Evolutionary conservation across 30 jellyfish, hydroid and myxozoan species (phyloP), one percentile per base, ranked within the genome.

Genomic region (Aurelia aurita complex sp. Pacific): DNA sequence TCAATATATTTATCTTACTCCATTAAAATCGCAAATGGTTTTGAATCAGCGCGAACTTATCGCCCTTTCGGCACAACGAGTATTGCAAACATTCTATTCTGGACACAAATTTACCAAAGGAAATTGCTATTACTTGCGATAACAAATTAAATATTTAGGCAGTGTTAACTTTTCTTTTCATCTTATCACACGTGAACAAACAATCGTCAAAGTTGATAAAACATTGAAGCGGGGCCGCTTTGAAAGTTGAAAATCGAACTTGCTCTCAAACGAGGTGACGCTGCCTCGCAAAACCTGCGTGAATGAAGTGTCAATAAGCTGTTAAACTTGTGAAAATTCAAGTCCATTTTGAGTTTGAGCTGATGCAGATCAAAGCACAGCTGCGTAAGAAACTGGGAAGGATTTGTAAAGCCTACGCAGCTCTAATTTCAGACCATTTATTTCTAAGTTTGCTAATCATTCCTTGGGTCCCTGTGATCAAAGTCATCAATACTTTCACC

Each of bases 21-120:
- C 85, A 83, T 83, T 83, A 70, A 68, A 83, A 83, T 62, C 83
- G 64, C 83, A 72, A 62, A 83, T 83, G 76, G 63, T 83, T 73
- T 83, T 83, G 85, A 83, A 68, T 83, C 73, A 69, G 63, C 74
- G 75, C 19, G 69, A 67, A 70, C 76, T 83, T 83, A 70, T 83
- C 92, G 83, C 69, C 57, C 80, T 83, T 59, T 83, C 85, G 85
- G 92, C 66, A 83, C 63, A 76, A 83, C 46, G 36, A 79, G 42
- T 74, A 83, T 83, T 83, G 85, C 73, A 83, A 53, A 61, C 61
- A 59, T 19, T 62, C 64, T 72, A 62, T 69, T 72, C 83, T 83
- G 42, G 89, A 79, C 89, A 79, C 89, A 79, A 79, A 79, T 64
- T 79, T 65, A 34, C 89, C 42, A 79, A n/a, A 79, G 89, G 89